Conservation (phyloP, 1,140 invertebrate genomes). For the Phenacoccus solenopsis region DNA sequence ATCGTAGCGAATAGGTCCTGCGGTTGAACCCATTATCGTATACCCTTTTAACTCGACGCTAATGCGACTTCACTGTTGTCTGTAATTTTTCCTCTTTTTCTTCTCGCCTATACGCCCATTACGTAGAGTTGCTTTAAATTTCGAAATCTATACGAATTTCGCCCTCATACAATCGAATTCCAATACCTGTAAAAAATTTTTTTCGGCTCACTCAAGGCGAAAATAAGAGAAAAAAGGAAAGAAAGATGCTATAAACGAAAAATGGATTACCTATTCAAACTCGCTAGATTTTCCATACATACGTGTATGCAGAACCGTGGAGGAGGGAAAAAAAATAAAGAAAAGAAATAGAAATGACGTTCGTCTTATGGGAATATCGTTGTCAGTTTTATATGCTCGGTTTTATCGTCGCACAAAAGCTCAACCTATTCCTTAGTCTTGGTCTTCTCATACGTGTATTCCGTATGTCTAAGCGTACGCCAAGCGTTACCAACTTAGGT, state of each 20-base stretch:
- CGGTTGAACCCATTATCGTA: not conserved
- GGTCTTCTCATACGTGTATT: not conserved
- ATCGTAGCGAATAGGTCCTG: not conserved
- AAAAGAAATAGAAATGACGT: not conserved
- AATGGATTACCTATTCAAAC: not conserved
- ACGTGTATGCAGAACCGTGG: too few species aligned
- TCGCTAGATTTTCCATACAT: not conserved
- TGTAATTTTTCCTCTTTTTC: not conserved
- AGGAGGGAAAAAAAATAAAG: too few species aligned
- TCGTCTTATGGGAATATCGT: not conserved
- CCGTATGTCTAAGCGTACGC: too few species aligned
- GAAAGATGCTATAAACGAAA: too few species aligned
- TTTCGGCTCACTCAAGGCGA: not conserved
- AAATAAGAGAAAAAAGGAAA: too few species aligned
- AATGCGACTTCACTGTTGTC: slow-evolving; percentile 1
- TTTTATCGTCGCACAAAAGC: not conserved
- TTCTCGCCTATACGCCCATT: not conserved
- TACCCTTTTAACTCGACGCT: slow-evolving; percentile 1
- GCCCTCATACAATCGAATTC: not conserved
- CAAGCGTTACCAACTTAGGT: too few species aligned
- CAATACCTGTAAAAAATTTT: not conserved
- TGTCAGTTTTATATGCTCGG: not conserved
- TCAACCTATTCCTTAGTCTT: not conserved
- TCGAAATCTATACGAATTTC: not conserved
- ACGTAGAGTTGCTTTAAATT: too few species aligned